phyloP scores from a whole-genome alignment of 2,797 vertebrate genomes.

The Mus spretus region DNA sequence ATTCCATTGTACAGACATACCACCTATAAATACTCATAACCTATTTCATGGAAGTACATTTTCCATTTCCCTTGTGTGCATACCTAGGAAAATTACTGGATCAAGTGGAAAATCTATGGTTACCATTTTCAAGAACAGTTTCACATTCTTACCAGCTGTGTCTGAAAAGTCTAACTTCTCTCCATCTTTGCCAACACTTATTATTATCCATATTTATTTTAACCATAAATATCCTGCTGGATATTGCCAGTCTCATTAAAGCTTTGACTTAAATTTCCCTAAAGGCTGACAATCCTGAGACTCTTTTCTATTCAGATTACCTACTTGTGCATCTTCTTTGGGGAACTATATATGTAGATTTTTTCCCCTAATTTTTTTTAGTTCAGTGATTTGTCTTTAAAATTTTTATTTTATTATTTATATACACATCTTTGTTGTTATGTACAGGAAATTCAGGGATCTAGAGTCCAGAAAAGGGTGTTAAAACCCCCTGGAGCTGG shows the following conservation, averaged over 20 bases:
- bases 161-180: background rate
- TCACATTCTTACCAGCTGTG: background rate
- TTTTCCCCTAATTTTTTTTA: background rate
- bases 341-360: background rate
- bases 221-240: background rate
- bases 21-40: background rate
- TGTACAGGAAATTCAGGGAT: no score
- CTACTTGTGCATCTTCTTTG: background rate
- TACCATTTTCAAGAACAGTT: background rate
- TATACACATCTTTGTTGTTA: background rate
- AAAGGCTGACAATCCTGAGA: background rate
- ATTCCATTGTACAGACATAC: background rate
- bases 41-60: background rate
- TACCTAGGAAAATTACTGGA: background rate
- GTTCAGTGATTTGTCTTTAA: background rate
- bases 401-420: background rate
- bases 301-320: background rate
- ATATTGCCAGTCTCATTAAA: background rate
- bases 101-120: slow-evolving; percentile 30
- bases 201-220: background rate
- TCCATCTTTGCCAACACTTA: background rate
- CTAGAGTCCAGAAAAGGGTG: background rate
- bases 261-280: slow-evolving; percentile 18
- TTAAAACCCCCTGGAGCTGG: background rate
- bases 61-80: slow-evolving; percentile 53